A percentile compares a stretch with the other conserved stretches of the same genome.
These are phyloP conservation scores for Enteromius mattozi DNA, from an alignment of 2,797 vertebrate species.

Conservation along the genomic window DNA sequence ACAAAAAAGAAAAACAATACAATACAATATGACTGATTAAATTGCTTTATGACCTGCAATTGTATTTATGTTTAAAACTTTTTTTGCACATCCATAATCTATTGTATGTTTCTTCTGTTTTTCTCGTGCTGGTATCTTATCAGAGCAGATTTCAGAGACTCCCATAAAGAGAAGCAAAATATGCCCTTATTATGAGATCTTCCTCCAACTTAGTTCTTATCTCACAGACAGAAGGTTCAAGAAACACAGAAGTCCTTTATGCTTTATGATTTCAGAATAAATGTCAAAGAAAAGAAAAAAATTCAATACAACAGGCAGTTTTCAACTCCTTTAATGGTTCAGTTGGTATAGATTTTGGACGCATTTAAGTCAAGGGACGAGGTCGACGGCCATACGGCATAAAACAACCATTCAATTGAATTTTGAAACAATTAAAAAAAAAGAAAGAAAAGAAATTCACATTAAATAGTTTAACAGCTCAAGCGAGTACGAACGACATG, in stretches of 20 bases:
- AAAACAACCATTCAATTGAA: slow-evolving; percentile 46
- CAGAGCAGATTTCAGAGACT: slow-evolving; percentile 31
- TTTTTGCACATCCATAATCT: neutral
- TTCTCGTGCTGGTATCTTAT: slow-evolving; percentile 2
- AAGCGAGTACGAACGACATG: slow-evolving; percentile 71
- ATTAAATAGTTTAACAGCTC: slow-evolving; percentile 76
- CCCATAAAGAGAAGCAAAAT: slow-evolving; percentile 34
- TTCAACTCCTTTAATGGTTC: slow-evolving; percentile 83
- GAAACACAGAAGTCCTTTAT: neutral
- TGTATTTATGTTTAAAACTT: neutral
- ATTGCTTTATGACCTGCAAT: neutral
- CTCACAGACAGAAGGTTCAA: neutral
- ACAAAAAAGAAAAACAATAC: neutral
- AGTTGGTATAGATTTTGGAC: slow-evolving; percentile 82
- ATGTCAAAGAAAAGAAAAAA: neutral
- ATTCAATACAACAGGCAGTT: slow-evolving; percentile 57
- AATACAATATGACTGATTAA: neutral
- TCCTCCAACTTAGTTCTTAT: slow-evolving; percentile 24
- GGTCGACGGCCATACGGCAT: slow-evolving; percentile 75
- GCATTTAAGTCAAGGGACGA: slow-evolving; percentile 78
- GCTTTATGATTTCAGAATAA: neutral
- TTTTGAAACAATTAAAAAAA: slow-evolving; percentile 54
- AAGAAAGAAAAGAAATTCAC: slow-evolving; percentile 65
- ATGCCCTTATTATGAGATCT: slow-evolving; percentile 47
- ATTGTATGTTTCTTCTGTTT: neutral